Evolutionary conservation across 2,797 vertebrate species (phyloP), one percentile per base, ranked within the genome.

Genomic region (Trichosurus vulpecula): DNA sequence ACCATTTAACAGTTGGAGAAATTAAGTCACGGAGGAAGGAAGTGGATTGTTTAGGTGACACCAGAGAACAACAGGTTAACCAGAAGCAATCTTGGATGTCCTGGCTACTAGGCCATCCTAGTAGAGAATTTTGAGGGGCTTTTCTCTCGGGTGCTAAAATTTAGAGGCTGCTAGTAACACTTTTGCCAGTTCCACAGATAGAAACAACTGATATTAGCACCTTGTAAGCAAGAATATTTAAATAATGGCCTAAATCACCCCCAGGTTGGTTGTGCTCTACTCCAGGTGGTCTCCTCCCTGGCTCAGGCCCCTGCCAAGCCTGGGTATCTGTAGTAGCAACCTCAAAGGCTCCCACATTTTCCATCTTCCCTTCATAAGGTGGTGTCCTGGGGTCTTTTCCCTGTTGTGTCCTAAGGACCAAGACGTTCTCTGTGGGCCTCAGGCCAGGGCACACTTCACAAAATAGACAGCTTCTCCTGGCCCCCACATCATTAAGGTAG

Each of bases 1-100:
- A 93, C 96, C 87, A 91, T 54, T 12, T 6, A 54, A 90, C 6
- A 95, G 35, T 41, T 92, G 52, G 35, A 95, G 54, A 95, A 93
- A 58, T 58, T 31, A 58, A 31, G 22, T 3, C 25, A 54, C 4
- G 90, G 91, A 92, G 89, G 54, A 90, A 58, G 74, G 93, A 91
- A 92, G 52, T 9, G 30, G n/a, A 25, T 93, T 93, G 54, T 94
- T 91, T 90, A 55, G 57, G 87, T 53, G n/a, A 93, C 54, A 66
- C 11, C 56, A 11, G 61, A 81, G 92, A 89, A 52, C 35, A 93
- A 55, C 52, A 91, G 58, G 31, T 90, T 95, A 74, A 91, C 94
- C 91, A 93, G 92, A 52, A 81, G 41, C 58, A 94, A 90, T n/a
- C 55, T 54, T 30, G 14, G 51, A 90, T 81, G 92, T 31, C 54